A percentile compares a stretch with the other conserved stretches of the same genome.
These are phyloP conservation scores for Bellardia pandia DNA, from an alignment of 2,888 invertebrate genomes.

Conservation along the genomic window DNA sequence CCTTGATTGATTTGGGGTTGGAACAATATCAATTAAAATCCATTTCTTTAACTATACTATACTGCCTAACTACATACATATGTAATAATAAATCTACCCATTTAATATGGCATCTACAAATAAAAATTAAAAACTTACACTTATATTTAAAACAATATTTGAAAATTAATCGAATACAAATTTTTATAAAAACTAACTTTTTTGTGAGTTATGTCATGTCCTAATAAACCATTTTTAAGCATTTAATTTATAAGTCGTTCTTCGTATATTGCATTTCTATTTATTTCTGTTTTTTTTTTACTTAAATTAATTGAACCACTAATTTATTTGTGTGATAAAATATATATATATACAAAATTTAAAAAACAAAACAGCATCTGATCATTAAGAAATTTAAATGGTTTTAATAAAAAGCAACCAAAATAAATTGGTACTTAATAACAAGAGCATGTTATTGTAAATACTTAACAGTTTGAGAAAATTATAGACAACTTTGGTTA, in stretches of 20 bases:
- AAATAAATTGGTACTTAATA: background rate
- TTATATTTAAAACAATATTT: slow-evolving; percentile 32
- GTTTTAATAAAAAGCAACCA: background rate
- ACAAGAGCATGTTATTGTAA: slow-evolving; percentile 16
- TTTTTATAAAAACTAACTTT: slow-evolving; percentile 20
- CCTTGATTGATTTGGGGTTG: slow-evolving; percentile 72
- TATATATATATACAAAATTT: slow-evolving; percentile 21
- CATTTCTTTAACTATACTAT: slow-evolving; percentile 10
- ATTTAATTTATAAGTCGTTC: slow-evolving; percentile 53
- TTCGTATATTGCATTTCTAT: slow-evolving; percentile 38
- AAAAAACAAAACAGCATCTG: slow-evolving; percentile 53
- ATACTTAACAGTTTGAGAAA: too few relatives aligned
- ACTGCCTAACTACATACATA: slow-evolving; percentile 42
- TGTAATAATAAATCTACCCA: background rate
- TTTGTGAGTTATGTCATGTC: slow-evolving; percentile 42
- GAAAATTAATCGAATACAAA: slow-evolving; percentile 24
- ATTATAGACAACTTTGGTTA: slow-evolving; percentile 23
- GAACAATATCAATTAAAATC: slow-evolving; percentile 49
- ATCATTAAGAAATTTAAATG: slow-evolving; percentile 49
- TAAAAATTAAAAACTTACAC: slow-evolving; percentile 38
- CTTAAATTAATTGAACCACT: slow-evolving; percentile 7
- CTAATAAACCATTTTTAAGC: slow-evolving; percentile 32
- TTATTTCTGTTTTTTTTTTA: slow-evolving; percentile 17
- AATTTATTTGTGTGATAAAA: slow-evolving; percentile 51
- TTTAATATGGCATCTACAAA: slow-evolving; percentile 24